Conservation (phyloP, 2,888 invertebrate genomes). For the Apamea crenata region DNA sequence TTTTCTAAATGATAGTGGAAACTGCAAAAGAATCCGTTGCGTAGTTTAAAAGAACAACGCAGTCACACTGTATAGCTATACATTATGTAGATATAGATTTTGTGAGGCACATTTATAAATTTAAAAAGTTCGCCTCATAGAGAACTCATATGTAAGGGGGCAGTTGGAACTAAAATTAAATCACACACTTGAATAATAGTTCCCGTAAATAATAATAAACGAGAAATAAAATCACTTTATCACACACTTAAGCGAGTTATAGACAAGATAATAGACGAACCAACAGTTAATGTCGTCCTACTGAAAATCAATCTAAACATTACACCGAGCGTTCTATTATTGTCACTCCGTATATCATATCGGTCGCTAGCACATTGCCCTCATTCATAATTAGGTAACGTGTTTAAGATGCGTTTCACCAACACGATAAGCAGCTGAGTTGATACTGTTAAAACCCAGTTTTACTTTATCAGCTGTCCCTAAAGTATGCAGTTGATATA, state of each 20-base stretch:
- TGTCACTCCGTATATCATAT: constrained; percentile 54
- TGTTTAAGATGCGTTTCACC: constrained; percentile 50
- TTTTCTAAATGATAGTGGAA: neutral
- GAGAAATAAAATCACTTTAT: neutral
- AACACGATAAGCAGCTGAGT: constrained; percentile 60
- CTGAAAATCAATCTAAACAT: constrained; percentile 57
- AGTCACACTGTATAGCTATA: neutral
- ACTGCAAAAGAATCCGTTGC: neutral
- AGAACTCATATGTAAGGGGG: neutral
- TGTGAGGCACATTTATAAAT: neutral
- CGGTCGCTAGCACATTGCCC: constrained; percentile 61
- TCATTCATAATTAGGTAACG: constrained; percentile 66
- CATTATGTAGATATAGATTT: neutral
- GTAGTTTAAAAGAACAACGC: neutral
- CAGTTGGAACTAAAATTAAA: neutral
- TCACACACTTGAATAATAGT: neutral
- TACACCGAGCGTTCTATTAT: constrained; percentile 50
- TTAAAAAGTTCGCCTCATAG: neutral
- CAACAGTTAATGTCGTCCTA: constrained; percentile 25
- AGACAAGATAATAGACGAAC: constrained; percentile 12
- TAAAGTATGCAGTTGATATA: constrained; percentile 63
- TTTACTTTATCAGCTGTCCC: constrained; percentile 64
- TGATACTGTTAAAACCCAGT: constrained; percentile 63
- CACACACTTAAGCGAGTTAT: constrained; percentile 10
- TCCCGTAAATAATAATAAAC: neutral